phyloP scores from a whole-genome alignment of 2,888 invertebrate species.

The Tridacna crocea region DNA sequence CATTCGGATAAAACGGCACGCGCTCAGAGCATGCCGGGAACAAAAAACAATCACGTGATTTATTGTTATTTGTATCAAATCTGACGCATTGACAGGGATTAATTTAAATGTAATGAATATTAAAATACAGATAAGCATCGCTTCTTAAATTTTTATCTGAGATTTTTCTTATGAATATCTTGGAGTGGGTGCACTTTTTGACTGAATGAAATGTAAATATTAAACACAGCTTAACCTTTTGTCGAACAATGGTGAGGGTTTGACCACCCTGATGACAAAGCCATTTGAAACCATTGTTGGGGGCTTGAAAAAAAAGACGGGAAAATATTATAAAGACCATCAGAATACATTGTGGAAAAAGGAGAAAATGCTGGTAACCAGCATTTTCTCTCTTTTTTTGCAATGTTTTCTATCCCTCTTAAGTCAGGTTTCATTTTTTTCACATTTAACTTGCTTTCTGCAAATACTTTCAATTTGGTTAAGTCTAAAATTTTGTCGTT shows the following conservation, averaged over 20 bases:
- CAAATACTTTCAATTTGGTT: too few species aligned
- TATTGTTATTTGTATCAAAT: constrained; percentile 20
- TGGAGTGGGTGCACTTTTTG: too few species aligned
- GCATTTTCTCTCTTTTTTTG: background rate
- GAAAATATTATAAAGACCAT: too few species aligned
- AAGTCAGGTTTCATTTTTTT: background rate
- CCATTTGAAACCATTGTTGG: too few species aligned
- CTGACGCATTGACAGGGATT: constrained; percentile 12
- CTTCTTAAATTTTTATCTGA: constrained; percentile 3
- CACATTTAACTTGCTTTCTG: too few species aligned
- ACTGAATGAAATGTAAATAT: too few species aligned
- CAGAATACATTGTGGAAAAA: background rate
- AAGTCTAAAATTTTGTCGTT: too few species aligned
- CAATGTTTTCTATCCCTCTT: background rate
- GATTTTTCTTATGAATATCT: background rate
- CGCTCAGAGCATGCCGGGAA: constrained; percentile 13
- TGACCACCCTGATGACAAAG: background rate
- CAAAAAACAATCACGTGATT: constrained; percentile 12
- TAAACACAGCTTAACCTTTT: too few species aligned
- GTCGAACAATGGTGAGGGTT: too few species aligned
- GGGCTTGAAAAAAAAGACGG: too few species aligned
- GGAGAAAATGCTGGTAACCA: background rate
- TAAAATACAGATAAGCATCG: constrained; percentile 14
- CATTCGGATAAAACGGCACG: constrained; percentile 47
- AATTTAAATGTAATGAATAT: constrained; percentile 23